Evolutionary conservation across 1,140 invertebrate genomes (phyloP).

Genomic region (Aphaenogaster rudis): DNA sequence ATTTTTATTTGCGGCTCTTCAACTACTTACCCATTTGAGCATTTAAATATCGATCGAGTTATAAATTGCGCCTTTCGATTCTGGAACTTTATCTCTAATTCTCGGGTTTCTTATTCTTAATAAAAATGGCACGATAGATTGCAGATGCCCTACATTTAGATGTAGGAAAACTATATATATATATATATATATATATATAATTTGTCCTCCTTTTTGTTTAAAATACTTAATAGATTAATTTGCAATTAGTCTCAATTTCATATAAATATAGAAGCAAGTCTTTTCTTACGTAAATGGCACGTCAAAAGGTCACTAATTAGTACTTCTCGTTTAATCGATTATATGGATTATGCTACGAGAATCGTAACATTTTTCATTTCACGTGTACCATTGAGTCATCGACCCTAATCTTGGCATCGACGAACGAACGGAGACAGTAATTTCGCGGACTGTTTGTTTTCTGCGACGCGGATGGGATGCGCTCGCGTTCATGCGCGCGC

Average conservation of each 20-base stretch:
- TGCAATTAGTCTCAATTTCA: neutral
- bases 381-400: neutral
- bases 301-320: neutral
- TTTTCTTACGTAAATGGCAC: too few species aligned
- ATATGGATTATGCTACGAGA: neutral
- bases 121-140: neutral
- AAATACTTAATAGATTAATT: slow-evolving; percentile 1
- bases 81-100: neutral
- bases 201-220: neutral
- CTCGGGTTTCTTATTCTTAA: neutral
- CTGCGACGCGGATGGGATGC: slow-evolving; percentile 31
- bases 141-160: neutral
- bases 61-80: slow-evolving; percentile 24
- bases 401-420: slow-evolving; percentile 65
- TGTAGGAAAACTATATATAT: neutral
- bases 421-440: slow-evolving; percentile 66
- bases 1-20: slow-evolving; percentile 12
- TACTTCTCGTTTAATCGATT: too few species aligned
- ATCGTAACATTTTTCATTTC: neutral
- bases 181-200: neutral
- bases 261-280: neutral
- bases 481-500: slow-evolving; percentile 22
- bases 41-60: slow-evolving; percentile 27
- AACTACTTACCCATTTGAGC: neutral
- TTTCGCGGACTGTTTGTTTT: slow-evolving; percentile 71